These are phyloP conservation scores for Sebastes nivosus DNA, from an alignment of 2,797 vertebrate species.

Conservation along the genomic window DNA sequence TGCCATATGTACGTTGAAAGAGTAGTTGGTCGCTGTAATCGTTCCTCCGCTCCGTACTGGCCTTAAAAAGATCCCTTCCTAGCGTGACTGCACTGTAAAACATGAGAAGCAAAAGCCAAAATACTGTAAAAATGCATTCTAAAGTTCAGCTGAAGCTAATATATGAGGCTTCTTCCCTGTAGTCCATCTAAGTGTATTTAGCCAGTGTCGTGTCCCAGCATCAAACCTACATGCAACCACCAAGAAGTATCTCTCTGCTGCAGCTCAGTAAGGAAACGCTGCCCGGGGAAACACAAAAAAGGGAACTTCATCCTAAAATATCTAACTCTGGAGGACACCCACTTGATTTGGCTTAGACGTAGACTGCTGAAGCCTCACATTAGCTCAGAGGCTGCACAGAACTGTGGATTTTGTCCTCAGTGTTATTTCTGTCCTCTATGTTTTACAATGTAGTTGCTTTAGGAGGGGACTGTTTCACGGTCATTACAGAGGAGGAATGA, in stretches of 20 bases:
- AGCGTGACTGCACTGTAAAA: neutral
- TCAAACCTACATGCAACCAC: slow-evolving; percentile 5
- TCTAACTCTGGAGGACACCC: neutral
- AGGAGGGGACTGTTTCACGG: neutral
- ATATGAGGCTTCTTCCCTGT: neutral
- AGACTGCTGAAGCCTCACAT: neutral
- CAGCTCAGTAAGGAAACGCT: neutral
- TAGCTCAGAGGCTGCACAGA: neutral
- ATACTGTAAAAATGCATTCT: neutral
- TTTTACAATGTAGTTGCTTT: neutral
- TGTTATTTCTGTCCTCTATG: neutral
- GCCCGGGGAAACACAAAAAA: neutral
- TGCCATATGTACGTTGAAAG: neutral
- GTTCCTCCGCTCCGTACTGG: neutral
- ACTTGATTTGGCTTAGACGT: neutral
- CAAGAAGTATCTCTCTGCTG: neutral
- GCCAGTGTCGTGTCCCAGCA: neutral
- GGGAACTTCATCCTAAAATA: neutral
- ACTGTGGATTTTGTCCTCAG: neutral
- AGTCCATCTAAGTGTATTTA: neutral
- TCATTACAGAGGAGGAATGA: neutral
- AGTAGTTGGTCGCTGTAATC: neutral
- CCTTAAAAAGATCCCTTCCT: neutral
- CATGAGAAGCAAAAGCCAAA: neutral
- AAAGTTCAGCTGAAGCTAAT: neutral